Evolutionary conservation across 2,888 invertebrate genomes (phyloP).

Genomic region (Choreutis nemorana): DNA sequence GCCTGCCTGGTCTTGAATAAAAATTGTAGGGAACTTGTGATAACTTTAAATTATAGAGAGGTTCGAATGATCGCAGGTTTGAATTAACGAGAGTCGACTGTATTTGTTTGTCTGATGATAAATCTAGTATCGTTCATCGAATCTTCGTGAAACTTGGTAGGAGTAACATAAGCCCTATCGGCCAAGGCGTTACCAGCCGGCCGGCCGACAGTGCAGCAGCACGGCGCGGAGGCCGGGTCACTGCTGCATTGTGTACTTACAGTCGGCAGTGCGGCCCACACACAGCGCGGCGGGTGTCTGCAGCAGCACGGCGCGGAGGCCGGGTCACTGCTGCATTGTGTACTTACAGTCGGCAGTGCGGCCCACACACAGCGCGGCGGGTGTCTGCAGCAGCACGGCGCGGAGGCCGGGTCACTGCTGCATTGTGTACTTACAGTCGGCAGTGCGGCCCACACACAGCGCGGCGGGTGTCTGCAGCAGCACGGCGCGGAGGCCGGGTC

Average conservation of each 20-base stretch:
- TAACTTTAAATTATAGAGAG: too few relatives aligned
- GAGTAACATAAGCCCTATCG: too few relatives aligned
- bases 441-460: conserved; percentile 17
- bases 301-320: conserved; percentile 30
- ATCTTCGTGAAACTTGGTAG: too few relatives aligned
- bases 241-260: not conserved
- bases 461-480: conserved; percentile 18
- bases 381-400: conserved; percentile 25
- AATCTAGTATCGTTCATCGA: too few relatives aligned
- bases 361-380: conserved; percentile 14
- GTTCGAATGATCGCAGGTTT: too few relatives aligned
- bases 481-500: conserved; percentile 36
- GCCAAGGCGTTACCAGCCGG: too few relatives aligned
- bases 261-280: not conserved
- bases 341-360: conserved; percentile 24
- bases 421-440: conserved; percentile 21
- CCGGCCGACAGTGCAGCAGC: too few relatives aligned
- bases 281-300: conserved; percentile 31
- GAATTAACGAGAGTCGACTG: too few relatives aligned
- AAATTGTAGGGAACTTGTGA: too few relatives aligned
- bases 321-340: conserved; percentile 11
- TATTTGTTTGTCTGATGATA: too few relatives aligned
- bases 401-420: conserved; percentile 27
- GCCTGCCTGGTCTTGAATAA: too few relatives aligned
- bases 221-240: too few relatives aligned